Conservation (phyloP, 2,797 vertebrate genomes). For the Novumbra hubbsi region DNA sequence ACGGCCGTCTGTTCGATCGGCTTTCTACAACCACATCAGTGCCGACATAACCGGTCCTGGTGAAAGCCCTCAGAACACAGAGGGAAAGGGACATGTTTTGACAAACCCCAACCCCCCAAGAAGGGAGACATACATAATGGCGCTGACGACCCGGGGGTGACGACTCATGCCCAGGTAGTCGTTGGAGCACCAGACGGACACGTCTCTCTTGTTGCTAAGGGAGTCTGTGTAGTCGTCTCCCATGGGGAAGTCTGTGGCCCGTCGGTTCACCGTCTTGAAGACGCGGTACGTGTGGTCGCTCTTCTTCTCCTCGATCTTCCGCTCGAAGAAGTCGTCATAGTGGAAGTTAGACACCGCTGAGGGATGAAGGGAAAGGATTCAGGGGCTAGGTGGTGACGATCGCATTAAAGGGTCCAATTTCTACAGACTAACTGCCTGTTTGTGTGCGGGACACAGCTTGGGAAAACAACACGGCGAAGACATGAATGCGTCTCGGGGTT, state of each 20-base stretch:
- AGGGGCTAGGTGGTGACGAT: not conserved
- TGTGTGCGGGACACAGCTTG: not conserved
- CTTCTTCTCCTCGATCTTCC: slow-evolving; percentile 86
- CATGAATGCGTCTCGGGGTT: not conserved
- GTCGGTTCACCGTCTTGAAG: slow-evolving; percentile 88
- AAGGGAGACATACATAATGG: slow-evolving; percentile 81
- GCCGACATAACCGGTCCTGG: no score
- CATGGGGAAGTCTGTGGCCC: slow-evolving; percentile 83
- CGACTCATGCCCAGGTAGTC: slow-evolving; percentile 92
- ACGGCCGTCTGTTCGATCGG: no score
- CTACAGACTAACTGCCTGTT: no score
- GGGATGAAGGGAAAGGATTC: not conserved
- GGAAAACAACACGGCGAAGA: not conserved
- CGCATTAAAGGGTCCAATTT: not conserved
- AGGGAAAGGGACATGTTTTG: not conserved
- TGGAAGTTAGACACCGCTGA: slow-evolving; percentile 85
- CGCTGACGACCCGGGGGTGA: slow-evolving; percentile 80
- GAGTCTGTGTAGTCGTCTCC: slow-evolving; percentile 84
- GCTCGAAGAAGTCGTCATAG: slow-evolving; percentile 90
- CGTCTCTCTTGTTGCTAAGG: slow-evolving; percentile 80
- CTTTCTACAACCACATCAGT: no score
- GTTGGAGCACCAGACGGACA: slow-evolving; percentile 90
- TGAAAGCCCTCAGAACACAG: not conserved
- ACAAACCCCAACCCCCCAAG: not conserved
- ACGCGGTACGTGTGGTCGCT: slow-evolving; percentile 86